Base-by-base conservation (phyloP, 2,113 vertebrate species). In the Lampris megalopsis region DNA sequence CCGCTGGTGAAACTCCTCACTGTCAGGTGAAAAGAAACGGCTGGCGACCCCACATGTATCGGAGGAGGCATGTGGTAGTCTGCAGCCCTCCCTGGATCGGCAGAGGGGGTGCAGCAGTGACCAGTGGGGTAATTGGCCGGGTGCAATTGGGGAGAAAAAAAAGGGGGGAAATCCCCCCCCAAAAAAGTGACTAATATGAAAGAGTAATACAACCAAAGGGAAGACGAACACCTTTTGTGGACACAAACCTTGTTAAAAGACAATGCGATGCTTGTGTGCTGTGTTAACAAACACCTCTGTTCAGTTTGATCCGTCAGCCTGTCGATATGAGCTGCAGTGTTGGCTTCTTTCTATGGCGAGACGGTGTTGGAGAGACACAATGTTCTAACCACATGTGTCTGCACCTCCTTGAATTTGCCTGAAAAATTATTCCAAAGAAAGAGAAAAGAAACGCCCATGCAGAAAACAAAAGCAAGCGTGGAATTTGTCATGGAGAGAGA, bases 321-420 rank as follows among this genome's bases (percentile, higher is more conserved):
- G 24, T 48, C 13, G 43, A 47, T 73, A 68, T 62, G 41, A 79
- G 60, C 47, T 84, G 66, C 54, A 79, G 52, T 81, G 75, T 65
- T 83, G 72, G 61, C 61, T 61, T 67, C 74, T n/a, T 24, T 80
- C 85, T 86, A 85, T 76, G 76, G 79, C 41, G 77, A 77, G 82
- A 88, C 80, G 54, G 65, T 88, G 75, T 79, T 77, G 77, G 69
- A 75, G 83, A 77, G 42, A 60, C 5, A 70, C 56, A 58, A 36
- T 40, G 37, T 13, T 6, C 65, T 49, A 79, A 49, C 43, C 53
- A 37, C 5, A 9, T 1, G 1, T 9, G 71, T 3, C 0, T 58
- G 5, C 35, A 40, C 3, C 5, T 59, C 1, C 3, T 67, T 63
- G 24, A 24, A 65, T 65, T 63, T 71, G 58, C 3, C 59, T 60